These are phyloP conservation scores for Tarsius wallacei DNA, from an alignment of 2,797 vertebrate genomes.

Conservation along the genomic window DNA sequence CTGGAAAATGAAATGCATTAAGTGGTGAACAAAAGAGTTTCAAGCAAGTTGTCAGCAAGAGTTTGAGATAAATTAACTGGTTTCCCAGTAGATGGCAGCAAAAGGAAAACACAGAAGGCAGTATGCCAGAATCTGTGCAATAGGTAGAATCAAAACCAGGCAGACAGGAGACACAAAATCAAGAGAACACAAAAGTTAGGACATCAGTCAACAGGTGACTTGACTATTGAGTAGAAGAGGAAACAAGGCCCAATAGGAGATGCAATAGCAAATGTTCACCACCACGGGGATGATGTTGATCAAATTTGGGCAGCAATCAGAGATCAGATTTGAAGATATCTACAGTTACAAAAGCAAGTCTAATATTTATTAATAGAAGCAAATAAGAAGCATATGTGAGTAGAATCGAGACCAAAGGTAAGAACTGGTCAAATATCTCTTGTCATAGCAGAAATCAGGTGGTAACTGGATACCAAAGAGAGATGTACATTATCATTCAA, in stretches of 20 bases:
- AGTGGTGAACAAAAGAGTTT: neutral
- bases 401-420: neutral
- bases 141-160: neutral
- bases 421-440: neutral
- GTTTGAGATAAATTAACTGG: neutral
- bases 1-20: neutral
- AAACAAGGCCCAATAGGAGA: neutral
- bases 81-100: slow-evolving; percentile 75
- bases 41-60: neutral
- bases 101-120: slow-evolving; percentile 50
- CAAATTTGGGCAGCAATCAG: neutral
- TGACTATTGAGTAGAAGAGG: neutral
- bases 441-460: neutral
- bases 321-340: neutral
- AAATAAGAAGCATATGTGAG: neutral
- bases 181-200: neutral
- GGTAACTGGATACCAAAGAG: neutral
- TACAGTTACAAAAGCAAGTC: neutral
- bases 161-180: neutral
- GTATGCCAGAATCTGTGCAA: neutral
- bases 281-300: neutral
- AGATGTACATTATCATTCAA: neutral
- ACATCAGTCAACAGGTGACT: neutral
- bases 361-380: neutral
- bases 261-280: neutral